phyloP scores from a whole-genome alignment of 2,888 invertebrate species.

The Shargacucullia verbasci region DNA sequence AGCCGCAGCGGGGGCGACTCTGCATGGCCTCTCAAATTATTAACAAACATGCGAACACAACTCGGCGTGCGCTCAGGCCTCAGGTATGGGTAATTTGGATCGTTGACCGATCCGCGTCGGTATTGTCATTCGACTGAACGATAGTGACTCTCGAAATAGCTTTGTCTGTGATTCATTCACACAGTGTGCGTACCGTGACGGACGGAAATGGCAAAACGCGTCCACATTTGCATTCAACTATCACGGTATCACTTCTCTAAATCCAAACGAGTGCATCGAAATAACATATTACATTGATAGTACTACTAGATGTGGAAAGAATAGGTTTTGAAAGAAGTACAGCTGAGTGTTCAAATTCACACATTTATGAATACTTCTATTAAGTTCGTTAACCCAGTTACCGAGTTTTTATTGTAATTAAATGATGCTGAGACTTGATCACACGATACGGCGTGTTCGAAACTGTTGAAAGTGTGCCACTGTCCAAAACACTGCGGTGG shows the following conservation, averaged over 20 bases:
- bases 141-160: slow-evolving; percentile 75
- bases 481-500: slow-evolving; percentile 80
- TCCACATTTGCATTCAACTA: slow-evolving; percentile 73
- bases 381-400: slow-evolving; percentile 88
- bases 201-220: slow-evolving; percentile 81
- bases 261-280: slow-evolving; percentile 60
- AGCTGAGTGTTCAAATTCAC: slow-evolving; percentile 75
- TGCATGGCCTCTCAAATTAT: slow-evolving; percentile 67
- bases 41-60: slow-evolving; percentile 69
- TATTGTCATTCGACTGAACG: slow-evolving; percentile 78
- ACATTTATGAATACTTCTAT: slow-evolving; percentile 75
- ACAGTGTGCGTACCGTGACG: slow-evolving; percentile 82
- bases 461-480: slow-evolving; percentile 79
- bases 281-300: slow-evolving; percentile 59
- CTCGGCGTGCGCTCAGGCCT: slow-evolving; percentile 56
- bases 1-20: slow-evolving; percentile 62
- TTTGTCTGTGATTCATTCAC: slow-evolving; percentile 84
- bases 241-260: slow-evolving; percentile 52
- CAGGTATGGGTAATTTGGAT: slow-evolving; percentile 70
- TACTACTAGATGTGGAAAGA: slow-evolving; percentile 66
- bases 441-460: slow-evolving; percentile 62
- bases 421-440: slow-evolving; percentile 70
- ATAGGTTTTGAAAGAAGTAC: slow-evolving; percentile 74
- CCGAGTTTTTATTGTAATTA: slow-evolving; percentile 82
- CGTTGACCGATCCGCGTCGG: slow-evolving; percentile 78